Base-by-base conservation (phyloP, 1,140 invertebrate genomes). In the Spodoptera frugiperda region DNA sequence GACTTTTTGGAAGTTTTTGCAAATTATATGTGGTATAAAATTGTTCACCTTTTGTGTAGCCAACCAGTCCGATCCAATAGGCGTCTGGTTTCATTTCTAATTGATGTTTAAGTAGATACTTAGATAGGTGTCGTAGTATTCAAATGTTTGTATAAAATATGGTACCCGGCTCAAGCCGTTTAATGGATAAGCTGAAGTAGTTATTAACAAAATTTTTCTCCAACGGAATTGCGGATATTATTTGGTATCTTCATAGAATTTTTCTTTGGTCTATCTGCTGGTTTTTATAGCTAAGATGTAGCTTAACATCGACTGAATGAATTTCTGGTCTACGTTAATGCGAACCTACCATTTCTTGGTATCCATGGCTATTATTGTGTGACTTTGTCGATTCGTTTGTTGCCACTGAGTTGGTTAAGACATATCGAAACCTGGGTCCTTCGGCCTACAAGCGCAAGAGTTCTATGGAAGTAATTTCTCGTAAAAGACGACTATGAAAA, bases 111-210 rank as follows among this genome's bases (percentile, higher is more conserved):
- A 54, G 57, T 71, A 54, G 68, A 17, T 39, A 57, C 19, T 21
- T 68, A 68, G 65, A 68, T 68, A 68, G 51, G 68, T 71, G 68
- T 71, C 30, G 51, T 55, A 54, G 33, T 55, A 51, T 46, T 51
- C 46, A 68, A 68, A 68, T 67, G 63, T 51, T 68, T 68, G 68
- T 71, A 71, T 68, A 71, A 71, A 71, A 71, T 68, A 51, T 46
- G 17, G 21, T 68, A n/a, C n/a, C 44, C 30, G 68, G 68, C 68
- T 55, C 30, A 71, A 30, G 68, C 68, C 68, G 14, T 8, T 53
- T 4, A 33, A 51, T 44, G 6, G 0, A 1, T 71, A 57, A 71
- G 68, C 68, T 14, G 17, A 71, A 39, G 30, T 71, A 71, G 49
- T 19, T 30, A 53, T 55, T 71, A 55, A 71, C 51, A 17, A 71